Base-by-base conservation (phyloP, 92 coral and sea anemone species). In the Palythoa grandis region DNA sequence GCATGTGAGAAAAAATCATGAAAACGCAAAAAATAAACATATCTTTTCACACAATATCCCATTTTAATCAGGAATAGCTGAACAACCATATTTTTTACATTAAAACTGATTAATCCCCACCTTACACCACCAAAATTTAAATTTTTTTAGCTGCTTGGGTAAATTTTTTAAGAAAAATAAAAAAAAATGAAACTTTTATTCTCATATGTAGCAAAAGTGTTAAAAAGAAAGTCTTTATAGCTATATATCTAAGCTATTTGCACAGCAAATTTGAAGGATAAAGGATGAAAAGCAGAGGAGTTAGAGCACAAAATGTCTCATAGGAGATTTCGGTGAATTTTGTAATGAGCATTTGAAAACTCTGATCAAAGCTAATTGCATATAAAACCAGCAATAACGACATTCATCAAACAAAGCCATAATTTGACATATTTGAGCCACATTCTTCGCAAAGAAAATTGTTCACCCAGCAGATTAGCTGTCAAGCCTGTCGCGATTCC, bases 121-220 rank as follows among this genome's bases (percentile, higher is more conserved):
- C n/a, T 74, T 35, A 72, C 24, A 74, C 79, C 39, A 35, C 79
- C 79, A 53, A 48, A 74, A 74, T 29, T 39, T 74, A 14, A 43
- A 17, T 75, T 75, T 75, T 75, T 75, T 75, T 52, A 50, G 79
- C 61, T n/a, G n/a, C n/a, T n/a, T n/a, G n/a, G n/a, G n/a, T n/a
- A 75, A 10, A 75, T 50, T 50, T 50, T 50, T 50, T 43, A 75
- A 50, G 79, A 75, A 75, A 75, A 74, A 74, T n/a, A n/a, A 43
- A 74, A 74, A 75, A 7, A 75, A 75, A 75, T 52, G 20, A n/a
- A 52, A 75, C 11, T n/a, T 75, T 75, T 52, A 75, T 75, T 14
- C 8, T 50, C 40, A 75, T 52, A 52, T 52, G 79, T 75, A 50
- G 79, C 78, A 37, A 74, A 74, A 23, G 65, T 75, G 79, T 52